Evolutionary conservation across 2,113 vertebrate species (phyloP).

Genomic region (Odocoileus hemionus): DNA sequence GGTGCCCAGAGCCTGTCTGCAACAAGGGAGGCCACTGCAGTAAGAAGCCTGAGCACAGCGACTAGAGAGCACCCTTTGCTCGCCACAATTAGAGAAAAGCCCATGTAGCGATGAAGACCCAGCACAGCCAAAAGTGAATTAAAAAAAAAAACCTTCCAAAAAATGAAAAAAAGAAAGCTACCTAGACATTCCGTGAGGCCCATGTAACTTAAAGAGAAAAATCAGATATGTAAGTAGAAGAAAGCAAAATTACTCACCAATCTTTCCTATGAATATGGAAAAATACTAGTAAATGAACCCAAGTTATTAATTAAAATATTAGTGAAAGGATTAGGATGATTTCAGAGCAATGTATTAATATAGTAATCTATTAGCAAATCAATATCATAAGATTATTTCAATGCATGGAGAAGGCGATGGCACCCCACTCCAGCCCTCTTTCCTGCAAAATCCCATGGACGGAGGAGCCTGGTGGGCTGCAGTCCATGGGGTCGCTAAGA

Average conservation of each 20-base stretch:
- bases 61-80: not conserved
- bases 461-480: too few species aligned
- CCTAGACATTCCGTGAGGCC: not conserved
- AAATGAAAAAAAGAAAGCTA: not conserved
- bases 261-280: not conserved
- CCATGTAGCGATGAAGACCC: not conserved
- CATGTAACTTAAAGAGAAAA: not conserved
- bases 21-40: not conserved
- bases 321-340: not conserved
- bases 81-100: not conserved
- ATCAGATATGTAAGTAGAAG: not conserved
- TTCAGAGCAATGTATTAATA: not conserved
- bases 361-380: not conserved
- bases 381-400: not conserved
- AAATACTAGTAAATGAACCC: not conserved
- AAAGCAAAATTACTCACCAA: not conserved
- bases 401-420: not conserved
- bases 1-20: accelerated
- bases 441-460: too few species aligned
- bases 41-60: not conserved
- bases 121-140: not conserved
- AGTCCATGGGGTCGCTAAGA: too few species aligned
- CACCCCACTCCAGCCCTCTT: too few species aligned
- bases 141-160: not conserved
- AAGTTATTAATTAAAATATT: not conserved